These are phyloP conservation scores for Aphelenchoides besseyi DNA, from an alignment of 1,140 invertebrate genomes.

Conservation along the genomic window DNA sequence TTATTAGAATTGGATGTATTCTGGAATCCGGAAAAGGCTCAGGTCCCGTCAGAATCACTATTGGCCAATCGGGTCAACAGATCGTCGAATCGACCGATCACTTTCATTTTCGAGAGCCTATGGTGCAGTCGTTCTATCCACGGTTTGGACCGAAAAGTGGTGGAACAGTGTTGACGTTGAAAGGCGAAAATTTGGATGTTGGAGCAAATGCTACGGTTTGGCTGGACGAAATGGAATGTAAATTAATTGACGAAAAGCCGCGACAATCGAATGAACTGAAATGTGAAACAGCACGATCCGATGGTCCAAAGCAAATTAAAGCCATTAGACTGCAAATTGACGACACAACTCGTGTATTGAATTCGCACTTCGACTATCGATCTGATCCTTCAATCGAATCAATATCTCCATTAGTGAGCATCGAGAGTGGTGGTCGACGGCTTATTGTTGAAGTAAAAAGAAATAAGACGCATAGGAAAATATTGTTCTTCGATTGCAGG, in stretches of 20 bases:
- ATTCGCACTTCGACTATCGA: conserved; percentile 79
- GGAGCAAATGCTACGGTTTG: conserved; percentile 81
- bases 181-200: conserved; percentile 85
- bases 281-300: conserved; percentile 73
- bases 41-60: conserved; percentile 52
- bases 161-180: conserved; percentile 83
- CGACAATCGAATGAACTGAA: conserved; percentile 79
- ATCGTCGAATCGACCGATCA: conserved; percentile 42
- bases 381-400: conserved; percentile 78
- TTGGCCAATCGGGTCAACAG: conserved; percentile 44
- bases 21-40: conserved; percentile 34
- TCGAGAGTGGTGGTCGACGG: conserved; percentile 78
- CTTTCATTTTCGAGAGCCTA: conserved; percentile 74
- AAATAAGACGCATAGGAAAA: neutral
- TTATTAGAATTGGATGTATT: conserved; percentile 39
- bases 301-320: conserved; percentile 62
- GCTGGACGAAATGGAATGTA: conserved; percentile 81
- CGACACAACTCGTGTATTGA: conserved; percentile 74
- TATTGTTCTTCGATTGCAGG: conserved; percentile 27
- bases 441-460: conserved; percentile 69
- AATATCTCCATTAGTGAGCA: conserved; percentile 63
- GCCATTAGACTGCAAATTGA: conserved; percentile 77
- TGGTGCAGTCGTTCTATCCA: conserved; percentile 78
- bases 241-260: conserved; percentile 73
- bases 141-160: conserved; percentile 84